phyloP scores from a whole-genome alignment of 37 sponge, comb jelly and placozoan species.

The Ephydatia muelleri region DNA sequence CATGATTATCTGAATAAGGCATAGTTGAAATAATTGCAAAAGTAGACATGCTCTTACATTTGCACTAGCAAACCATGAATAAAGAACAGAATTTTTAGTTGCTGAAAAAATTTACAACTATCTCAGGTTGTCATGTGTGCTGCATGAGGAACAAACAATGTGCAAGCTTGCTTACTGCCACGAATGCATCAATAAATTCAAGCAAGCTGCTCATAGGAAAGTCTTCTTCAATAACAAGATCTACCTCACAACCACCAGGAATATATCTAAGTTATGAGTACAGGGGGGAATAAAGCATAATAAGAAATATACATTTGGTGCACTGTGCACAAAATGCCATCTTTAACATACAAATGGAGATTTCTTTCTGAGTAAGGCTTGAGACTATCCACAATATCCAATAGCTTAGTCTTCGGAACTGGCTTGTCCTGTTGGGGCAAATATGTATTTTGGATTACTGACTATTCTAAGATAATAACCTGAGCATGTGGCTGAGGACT shows the following conservation, averaged over 20 bases:
- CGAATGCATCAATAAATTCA: constrained; percentile 48
- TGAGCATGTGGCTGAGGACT: constrained; percentile 51
- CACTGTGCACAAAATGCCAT: background rate
- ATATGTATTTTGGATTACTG: background rate
- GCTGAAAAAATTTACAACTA: too few species aligned
- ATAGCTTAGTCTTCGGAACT: constrained; percentile 16
- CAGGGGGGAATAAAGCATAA: too few species aligned
- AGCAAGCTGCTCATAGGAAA: constrained; percentile 33
- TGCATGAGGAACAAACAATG: background rate
- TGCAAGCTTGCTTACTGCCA: constrained; percentile 8
- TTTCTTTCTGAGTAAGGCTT: constrained; percentile 32
- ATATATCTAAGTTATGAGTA: constrained; percentile 8
- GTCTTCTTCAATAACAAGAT: constrained; percentile 41
- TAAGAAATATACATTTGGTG: too few species aligned
- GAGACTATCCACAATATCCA: constrained; percentile 43
- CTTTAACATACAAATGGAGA: background rate
- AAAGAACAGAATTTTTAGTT: too few species aligned
- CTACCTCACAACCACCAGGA: constrained; percentile 60
- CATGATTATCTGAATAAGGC: too few species aligned
- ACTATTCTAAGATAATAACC: background rate
- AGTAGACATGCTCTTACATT: too few species aligned
- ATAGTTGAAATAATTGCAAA: too few species aligned
- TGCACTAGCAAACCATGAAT: too few species aligned
- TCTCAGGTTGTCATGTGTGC: too few species aligned
- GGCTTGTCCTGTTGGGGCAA: constrained; percentile 29